These are phyloP conservation scores for Asbolus verrucosus DNA, from an alignment of 1,140 invertebrate species.

Conservation along the genomic window DNA sequence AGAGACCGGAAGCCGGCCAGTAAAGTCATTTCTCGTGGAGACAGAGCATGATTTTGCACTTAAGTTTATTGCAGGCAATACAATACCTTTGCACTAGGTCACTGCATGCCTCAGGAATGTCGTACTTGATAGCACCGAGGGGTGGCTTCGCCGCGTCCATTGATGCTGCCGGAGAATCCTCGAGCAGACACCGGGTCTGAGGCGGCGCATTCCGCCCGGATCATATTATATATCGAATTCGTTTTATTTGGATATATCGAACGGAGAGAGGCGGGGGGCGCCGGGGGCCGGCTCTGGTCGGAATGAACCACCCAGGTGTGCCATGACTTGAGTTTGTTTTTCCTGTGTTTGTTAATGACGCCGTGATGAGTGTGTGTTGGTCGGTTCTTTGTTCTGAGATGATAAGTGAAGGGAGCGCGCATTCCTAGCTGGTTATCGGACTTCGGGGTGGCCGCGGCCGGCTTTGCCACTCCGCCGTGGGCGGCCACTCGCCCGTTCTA, in stretches of 20 bases:
- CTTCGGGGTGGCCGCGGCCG: conserved; percentile 60
- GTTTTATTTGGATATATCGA: conserved; percentile 23
- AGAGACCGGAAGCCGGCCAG: conserved; percentile 42
- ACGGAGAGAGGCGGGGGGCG: conserved; percentile 11
- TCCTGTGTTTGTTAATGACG: conserved; percentile 64
- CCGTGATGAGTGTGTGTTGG: conserved; percentile 61
- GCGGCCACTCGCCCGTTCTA: conserved; percentile 55
- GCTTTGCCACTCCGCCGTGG: conserved; percentile 53
- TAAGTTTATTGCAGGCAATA: conserved; percentile 63
- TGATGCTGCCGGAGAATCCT: not conserved
- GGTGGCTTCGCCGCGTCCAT: too few species aligned
- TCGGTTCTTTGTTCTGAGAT: conserved; percentile 61
- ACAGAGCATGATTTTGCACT: conserved; percentile 62
- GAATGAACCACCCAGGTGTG: conserved; percentile 63
- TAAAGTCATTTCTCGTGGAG: conserved; percentile 23
- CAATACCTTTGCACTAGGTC: conserved; percentile 56
- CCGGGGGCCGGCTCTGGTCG: conserved; percentile 38
- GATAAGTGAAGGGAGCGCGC: conserved; percentile 57
- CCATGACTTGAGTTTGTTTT: conserved; percentile 63
- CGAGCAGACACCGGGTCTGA: conserved; percentile 31
- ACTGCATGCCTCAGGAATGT: conserved; percentile 33
- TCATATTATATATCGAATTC: conserved; percentile 2
- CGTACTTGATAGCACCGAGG: conserved; percentile 24
- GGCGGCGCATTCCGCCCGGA: conserved; percentile 17
- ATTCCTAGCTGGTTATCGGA: conserved; percentile 58